Conservation (phyloP, 2,888 invertebrate genomes). For the Campoplex nolae region DNA sequence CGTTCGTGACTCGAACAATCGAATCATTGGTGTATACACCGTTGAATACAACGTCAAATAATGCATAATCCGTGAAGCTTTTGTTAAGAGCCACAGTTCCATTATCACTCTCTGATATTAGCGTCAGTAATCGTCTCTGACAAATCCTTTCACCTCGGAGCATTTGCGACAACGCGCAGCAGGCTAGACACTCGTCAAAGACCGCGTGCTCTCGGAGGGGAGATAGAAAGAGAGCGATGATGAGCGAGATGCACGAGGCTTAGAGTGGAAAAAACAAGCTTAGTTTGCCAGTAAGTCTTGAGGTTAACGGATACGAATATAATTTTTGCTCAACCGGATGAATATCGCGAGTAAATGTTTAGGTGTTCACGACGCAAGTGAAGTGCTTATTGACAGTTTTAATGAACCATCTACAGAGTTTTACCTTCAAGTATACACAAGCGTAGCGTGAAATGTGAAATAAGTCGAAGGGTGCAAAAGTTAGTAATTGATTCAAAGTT, state of each 20-base stretch:
- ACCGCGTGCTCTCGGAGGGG: neutral
- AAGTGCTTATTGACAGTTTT: conserved; percentile 1
- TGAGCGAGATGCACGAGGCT: neutral
- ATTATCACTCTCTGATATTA: conserved; percentile 9
- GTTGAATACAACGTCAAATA: neutral
- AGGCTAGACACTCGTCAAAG: conserved; percentile 19
- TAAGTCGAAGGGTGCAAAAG: neutral
- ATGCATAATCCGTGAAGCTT: conserved; percentile 16
- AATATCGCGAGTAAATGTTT: neutral
- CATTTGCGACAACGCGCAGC: conserved; percentile 19
- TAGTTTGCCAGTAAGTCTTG: conserved; percentile 32
- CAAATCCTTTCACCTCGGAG: conserved; percentile 41
- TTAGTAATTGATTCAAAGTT: neutral
- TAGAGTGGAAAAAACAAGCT: conserved; percentile 26
- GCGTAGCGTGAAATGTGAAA: neutral
- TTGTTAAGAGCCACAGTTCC: neutral
- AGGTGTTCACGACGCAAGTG: neutral
- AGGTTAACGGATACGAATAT: neutral
- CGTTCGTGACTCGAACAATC: neutral
- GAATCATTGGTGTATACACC: neutral
- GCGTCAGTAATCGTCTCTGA: conserved; percentile 7
- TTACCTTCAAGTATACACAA: neutral
- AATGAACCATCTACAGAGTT: neutral
- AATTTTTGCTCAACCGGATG: neutral
- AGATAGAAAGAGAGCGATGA: neutral